These are phyloP conservation scores for Pangasianodon gigas DNA, from an alignment of 2,113 vertebrate genomes.

Conservation along the genomic window DNA sequence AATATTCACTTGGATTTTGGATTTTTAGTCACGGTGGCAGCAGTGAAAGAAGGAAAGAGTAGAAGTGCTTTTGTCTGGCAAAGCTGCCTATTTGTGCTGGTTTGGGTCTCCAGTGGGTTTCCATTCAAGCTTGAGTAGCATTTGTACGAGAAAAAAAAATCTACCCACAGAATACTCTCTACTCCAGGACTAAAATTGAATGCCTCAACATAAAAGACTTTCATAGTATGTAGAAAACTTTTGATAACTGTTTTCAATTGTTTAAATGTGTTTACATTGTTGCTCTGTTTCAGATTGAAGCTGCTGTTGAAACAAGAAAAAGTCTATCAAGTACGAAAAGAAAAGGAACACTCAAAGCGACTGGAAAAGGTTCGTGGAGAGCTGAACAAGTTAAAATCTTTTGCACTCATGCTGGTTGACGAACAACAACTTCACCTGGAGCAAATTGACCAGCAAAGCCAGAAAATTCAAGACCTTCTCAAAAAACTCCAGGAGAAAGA, in stretches of 20 bases:
- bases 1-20: slow-evolving; percentile 59
- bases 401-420: slow-evolving; percentile 96
- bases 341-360: slow-evolving; percentile 88
- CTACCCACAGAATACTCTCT: slow-evolving; percentile 12
- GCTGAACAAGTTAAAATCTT: slow-evolving; percentile 94
- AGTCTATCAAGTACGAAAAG: slow-evolving; percentile 87
- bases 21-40: slow-evolving; percentile 49
- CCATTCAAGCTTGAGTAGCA: slow-evolving; percentile 40
- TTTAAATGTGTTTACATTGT: background rate
- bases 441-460: slow-evolving; percentile 90
- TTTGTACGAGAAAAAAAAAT: slow-evolving; percentile 13
- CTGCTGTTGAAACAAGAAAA: slow-evolving; percentile 94
- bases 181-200: background rate
- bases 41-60: slow-evolving; percentile 40
- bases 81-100: slow-evolving; percentile 37
- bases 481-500: slow-evolving; percentile 88
- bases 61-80: slow-evolving; percentile 41
- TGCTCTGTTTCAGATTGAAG: slow-evolving; percentile 82
- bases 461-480: slow-evolving; percentile 86
- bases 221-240: too few relatives aligned
- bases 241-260: background rate
- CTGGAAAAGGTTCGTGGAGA: slow-evolving; percentile 88
- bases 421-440: slow-evolving; percentile 95
- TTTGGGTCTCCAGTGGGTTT: slow-evolving; percentile 35
- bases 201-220: background rate